phyloP scores from a whole-genome alignment of 2,797 vertebrate genomes.

The Premnoplex brunnescens region DNA sequence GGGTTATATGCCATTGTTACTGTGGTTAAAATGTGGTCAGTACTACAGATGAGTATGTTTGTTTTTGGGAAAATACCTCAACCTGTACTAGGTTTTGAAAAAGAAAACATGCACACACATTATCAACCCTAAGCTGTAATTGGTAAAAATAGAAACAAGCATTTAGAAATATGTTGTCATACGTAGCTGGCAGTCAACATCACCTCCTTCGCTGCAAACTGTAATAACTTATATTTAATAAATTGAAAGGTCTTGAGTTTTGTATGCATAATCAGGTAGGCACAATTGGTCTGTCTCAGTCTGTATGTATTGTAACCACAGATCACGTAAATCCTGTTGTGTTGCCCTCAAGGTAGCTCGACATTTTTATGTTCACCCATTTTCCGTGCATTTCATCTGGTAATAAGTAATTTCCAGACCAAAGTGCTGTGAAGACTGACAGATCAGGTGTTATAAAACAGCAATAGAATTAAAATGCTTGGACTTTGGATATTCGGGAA shows the following conservation, averaged over 20 bases:
- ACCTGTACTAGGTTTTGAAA: not conserved
- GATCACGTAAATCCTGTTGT: not conserved
- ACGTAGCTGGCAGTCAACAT: not conserved
- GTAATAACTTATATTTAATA: not conserved
- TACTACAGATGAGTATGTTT: not conserved
- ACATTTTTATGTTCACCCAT: not conserved
- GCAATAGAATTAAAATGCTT: not conserved
- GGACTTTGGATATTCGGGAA: not conserved
- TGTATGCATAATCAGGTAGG: not conserved
- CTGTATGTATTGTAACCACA: slow-evolving; percentile 7
- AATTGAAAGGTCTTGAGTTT: not conserved
- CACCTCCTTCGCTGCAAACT: not conserved
- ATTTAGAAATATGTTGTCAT: not conserved
- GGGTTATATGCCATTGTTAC: not conserved
- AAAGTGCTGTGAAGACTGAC: not conserved
- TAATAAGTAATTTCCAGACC: not conserved
- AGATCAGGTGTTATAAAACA: not conserved
- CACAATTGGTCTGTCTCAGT: not conserved
- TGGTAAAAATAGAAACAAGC: not conserved
- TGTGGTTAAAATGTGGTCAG: slow-evolving; percentile 21
- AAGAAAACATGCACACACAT: not conserved
- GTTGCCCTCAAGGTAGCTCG: not conserved
- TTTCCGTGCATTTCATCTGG: not conserved
- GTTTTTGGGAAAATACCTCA: slow-evolving; percentile 25
- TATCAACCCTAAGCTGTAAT: not conserved